Conservation (phyloP, 2,888 invertebrate species). For the Coelopa pilipes region DNA sequence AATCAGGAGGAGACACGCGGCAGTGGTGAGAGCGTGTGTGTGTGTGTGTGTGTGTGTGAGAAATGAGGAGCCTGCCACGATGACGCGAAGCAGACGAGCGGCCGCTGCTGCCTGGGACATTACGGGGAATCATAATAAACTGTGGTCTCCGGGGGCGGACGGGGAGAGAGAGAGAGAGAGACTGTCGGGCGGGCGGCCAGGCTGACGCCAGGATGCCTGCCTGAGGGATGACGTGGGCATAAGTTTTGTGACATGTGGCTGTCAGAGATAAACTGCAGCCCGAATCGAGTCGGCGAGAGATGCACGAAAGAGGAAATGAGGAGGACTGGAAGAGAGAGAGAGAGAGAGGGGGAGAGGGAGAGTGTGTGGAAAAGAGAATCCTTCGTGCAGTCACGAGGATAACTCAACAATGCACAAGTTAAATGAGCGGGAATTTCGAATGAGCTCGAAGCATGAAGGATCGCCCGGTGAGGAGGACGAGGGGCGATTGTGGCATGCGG, state of each 20-base stretch:
- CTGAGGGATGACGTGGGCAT: slow-evolving; percentile 6
- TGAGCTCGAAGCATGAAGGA: background rate
- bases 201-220: background rate
- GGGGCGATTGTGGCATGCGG: too few species aligned
- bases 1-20: too few species aligned
- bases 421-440: slow-evolving; percentile 28
- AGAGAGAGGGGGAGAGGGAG: too few species aligned
- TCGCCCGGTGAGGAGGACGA: too few species aligned
- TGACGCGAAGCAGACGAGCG: background rate
- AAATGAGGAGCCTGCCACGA: background rate
- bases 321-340: background rate
- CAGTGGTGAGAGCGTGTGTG: background rate
- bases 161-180: background rate
- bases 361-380: too few species aligned
- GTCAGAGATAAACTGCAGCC: slow-evolving; percentile 25
- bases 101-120: background rate
- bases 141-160: too few species aligned
- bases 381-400: background rate
- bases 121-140: background rate
- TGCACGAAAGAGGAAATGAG: background rate
- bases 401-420: slow-evolving; percentile 27
- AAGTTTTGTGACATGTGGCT: slow-evolving; percentile 22
- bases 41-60: background rate
- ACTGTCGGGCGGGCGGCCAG: background rate
- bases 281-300: background rate